Conservation (phyloP, 2,113 vertebrate genomes). For the Calyptommatus sinebrachiatus region DNA sequence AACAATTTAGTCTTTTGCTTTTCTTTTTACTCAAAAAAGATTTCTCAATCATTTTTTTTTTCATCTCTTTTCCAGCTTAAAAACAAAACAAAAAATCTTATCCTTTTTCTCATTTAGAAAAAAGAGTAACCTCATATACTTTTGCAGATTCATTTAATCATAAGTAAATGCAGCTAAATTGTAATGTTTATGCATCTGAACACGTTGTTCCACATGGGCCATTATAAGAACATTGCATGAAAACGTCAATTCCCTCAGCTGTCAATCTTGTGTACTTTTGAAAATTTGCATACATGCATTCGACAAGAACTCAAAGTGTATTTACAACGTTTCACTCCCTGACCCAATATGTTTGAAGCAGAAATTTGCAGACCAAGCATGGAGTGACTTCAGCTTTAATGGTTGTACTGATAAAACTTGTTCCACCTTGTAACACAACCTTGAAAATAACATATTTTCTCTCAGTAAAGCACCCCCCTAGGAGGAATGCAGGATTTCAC, state of each 20-base stretch:
- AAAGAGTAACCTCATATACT: neutral
- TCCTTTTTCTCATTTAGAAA: neutral
- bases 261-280: neutral
- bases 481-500: neutral
- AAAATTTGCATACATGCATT: neutral
- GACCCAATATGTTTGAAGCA: too few species aligned
- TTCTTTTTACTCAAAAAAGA: neutral
- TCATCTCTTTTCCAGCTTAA: neutral
- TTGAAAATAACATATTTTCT: too few species aligned
- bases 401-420: neutral
- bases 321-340: too few species aligned
- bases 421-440: neutral
- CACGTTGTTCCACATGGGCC: neutral
- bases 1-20: neutral
- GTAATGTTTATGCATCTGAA: constrained; percentile 25
- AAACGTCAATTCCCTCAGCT: neutral
- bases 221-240: neutral
- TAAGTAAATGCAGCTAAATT: constrained; percentile 6
- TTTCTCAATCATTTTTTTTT: neutral
- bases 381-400: too few species aligned
- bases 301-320: neutral
- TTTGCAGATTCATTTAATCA: neutral
- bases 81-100: neutral
- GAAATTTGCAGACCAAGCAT: neutral
- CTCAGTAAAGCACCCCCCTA: too few species aligned